Evolutionary conservation across 2,888 invertebrate species (phyloP).

Genomic region (Ennomos fuscantarius): DNA sequence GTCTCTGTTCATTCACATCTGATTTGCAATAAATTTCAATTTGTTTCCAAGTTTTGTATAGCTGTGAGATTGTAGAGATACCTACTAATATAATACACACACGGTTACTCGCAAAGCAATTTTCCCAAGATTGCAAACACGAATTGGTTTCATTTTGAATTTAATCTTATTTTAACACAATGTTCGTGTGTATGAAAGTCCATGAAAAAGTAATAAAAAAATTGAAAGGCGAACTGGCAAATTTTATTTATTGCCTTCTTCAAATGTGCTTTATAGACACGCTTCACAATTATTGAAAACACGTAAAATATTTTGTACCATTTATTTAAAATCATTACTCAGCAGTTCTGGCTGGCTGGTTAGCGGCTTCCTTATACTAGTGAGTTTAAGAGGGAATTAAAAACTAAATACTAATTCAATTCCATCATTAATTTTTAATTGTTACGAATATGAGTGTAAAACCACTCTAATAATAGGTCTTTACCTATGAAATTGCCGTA

Average conservation of each 20-base stretch:
- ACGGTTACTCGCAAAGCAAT: conserved; percentile 18
- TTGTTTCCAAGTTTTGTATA: conserved; percentile 23
- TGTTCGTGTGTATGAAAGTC: conserved; percentile 22
- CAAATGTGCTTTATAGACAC: neutral
- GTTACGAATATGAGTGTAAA: no score
- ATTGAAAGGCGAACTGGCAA: conserved; percentile 3
- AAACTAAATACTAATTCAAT: no score
- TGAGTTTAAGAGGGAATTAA: no score
- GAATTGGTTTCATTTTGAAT: conserved; percentile 31
- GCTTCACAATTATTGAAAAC: neutral
- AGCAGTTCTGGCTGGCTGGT: no score
- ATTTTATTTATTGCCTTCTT: conserved; percentile 1
- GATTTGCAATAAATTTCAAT: conserved; percentile 42
- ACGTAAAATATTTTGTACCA: no score
- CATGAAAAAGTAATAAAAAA: conserved; percentile 21
- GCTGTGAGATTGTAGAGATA: conserved; percentile 19
- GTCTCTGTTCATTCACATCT: conserved; percentile 41
- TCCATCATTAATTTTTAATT: no score
- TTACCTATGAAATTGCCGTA: no score
- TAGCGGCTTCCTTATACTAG: no score
- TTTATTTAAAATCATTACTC: no score
- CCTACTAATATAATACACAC: neutral
- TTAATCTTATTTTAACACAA: conserved; percentile 30
- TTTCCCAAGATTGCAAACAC: conserved; percentile 28
- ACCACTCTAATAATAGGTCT: no score